phyloP scores from a whole-genome alignment of 2,888 invertebrate species.

The Oscheius sp. region DNA sequence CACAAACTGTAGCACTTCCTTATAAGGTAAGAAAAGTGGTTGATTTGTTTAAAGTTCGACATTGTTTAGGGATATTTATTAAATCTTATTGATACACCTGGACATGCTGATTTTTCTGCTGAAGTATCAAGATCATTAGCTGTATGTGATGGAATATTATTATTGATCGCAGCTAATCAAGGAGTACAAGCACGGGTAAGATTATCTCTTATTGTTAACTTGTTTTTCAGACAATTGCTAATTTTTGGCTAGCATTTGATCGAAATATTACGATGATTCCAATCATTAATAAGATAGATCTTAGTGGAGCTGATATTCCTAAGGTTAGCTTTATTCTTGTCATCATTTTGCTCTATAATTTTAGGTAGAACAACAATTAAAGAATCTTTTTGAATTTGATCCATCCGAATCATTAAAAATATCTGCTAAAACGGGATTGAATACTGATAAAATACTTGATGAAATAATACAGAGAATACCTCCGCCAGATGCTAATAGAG shows the following conservation, averaged over 20 bases:
- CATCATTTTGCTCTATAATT: conserved; percentile 6
- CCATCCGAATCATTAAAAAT: conserved; percentile 83
- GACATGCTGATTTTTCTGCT: conserved; percentile 91
- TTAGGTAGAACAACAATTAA: conserved; percentile 82
- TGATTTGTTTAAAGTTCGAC: background rate
- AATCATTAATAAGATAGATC: conserved; percentile 94
- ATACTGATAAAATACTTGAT: conserved; percentile 82
- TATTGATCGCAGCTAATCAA: conserved; percentile 93
- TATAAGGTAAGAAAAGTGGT: conserved; percentile 75
- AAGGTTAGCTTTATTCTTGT: conserved; percentile 42
- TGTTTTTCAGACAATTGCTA: conserved; percentile 88
- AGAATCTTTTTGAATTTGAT: conserved; percentile 85
- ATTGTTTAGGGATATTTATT: conserved; percentile 75
- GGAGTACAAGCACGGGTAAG: conserved; percentile 69
- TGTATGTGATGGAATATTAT: conserved; percentile 92
- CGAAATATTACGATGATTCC: conserved; percentile 87
- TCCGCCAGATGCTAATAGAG: conserved; percentile 71
- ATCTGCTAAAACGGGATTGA: conserved; percentile 91
- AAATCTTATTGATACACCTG: conserved; percentile 95
- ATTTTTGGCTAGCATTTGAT: conserved; percentile 89
- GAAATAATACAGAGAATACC: conserved; percentile 55
- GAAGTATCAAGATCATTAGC: conserved; percentile 86
- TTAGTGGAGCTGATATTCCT: conserved; percentile 89
- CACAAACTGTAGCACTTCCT: conserved; percentile 90
- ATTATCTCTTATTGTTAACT: background rate